Conservation (phyloP, 2,888 invertebrate species). For the Eupithecia vulgata region DNA sequence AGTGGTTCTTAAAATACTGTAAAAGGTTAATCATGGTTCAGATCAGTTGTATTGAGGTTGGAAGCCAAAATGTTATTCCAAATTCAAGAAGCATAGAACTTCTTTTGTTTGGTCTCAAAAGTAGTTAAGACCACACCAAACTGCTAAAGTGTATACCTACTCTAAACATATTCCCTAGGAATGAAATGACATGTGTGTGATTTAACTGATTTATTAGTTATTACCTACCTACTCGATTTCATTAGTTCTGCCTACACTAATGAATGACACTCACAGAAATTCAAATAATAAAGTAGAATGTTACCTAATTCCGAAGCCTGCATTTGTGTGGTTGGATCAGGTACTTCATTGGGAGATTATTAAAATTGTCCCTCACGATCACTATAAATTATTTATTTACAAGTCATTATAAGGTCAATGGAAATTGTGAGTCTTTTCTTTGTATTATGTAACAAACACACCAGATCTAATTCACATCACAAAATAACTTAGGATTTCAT, state of each 20-base stretch:
- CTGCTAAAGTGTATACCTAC: not conserved
- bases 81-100: not conserved
- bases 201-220: too few species aligned
- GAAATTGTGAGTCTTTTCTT: too few species aligned
- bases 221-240: too few species aligned
- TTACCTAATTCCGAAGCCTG: conserved; percentile 44
- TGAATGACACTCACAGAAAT: not conserved
- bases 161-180: not conserved
- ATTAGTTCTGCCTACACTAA: not conserved
- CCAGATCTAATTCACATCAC: not conserved
- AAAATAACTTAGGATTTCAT: not conserved
- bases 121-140: not conserved
- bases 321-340: conserved; percentile 41
- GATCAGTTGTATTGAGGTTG: not conserved
- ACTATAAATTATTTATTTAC: conserved; percentile 6
- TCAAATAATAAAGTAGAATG: not conserved
- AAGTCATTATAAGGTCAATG: not conserved
- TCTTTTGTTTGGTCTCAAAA: not conserved
- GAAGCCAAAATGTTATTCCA: not conserved
- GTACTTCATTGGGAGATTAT: conserved; percentile 33
- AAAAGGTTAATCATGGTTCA: not conserved
- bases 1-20: not conserved
- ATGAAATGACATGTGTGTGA: not conserved
- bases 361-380: conserved; percentile 18
- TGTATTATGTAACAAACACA: too few species aligned